Base-by-base conservation (phyloP, 2,797 vertebrate genomes). In the Pteropus rufus region DNA sequence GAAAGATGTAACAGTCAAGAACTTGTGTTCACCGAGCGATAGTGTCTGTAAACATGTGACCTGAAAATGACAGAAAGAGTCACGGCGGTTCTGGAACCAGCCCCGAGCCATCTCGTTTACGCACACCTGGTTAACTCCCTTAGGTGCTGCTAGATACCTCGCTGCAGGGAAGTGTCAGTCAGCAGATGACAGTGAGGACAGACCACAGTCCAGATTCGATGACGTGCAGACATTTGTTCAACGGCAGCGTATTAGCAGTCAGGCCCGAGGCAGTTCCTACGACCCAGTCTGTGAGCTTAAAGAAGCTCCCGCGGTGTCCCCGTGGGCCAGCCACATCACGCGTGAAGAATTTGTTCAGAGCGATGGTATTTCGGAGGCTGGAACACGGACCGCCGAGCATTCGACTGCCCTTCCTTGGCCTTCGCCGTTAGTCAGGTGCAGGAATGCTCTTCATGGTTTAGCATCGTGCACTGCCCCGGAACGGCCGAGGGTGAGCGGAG, bases 21-120 rank as follows among this genome's bases (percentile, higher is more conserved):
- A 23, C 29, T 29, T 15, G n/a, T 52, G 24, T 36, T 10, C 8
- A 10, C 7, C 10, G 58, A 5, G 14, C 70, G 21, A 0, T 34
- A 46, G 46, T 3, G 5, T 83, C 5, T n/a, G 0, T 36, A 21
- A 69, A 10, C 5, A 0, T 1, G 5, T 52, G 82, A 46, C 65
- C 5, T 10, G 21, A 2, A 29, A 34, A 14, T 31, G 36, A 24
- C 10, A 7, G 21, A 4, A 34, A 54, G 46, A 70, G 41, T 12
- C 7, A 3, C 5, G 3, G 15, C 44, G 73, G 67, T 3, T 0
- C n/a, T 54, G 56, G 76, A 16, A 7, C 41, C 41, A 29, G n/a
- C 10, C 19, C 87, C 2, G 0, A 0, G 12, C 52, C 1, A 0
- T 0, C 29, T 21, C 8, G 9, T n/a, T 36, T 11, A 5, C 4